Evolutionary conservation across 2,888 invertebrate genomes (phyloP), one percentile per base, ranked within the genome.

Genomic region (Chrysomela aeneicollis): DNA sequence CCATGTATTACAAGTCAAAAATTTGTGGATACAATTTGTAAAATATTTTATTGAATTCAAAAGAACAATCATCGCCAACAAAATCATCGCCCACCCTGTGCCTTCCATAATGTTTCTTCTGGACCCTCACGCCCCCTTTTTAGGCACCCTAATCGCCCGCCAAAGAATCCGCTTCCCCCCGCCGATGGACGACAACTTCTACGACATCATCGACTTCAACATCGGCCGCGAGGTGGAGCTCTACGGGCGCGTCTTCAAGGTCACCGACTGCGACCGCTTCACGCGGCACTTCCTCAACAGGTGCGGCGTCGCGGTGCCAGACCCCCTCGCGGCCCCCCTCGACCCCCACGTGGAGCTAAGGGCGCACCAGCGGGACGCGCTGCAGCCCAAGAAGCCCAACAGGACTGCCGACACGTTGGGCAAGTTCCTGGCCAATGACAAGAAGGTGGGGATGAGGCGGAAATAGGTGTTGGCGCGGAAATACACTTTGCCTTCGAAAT

Each of bases 191-290:
- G 88, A 90, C 69, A 87, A 91, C 63, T 94, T 91, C 78, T 92
- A 91, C 79, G 93, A 94, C 64, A 87, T 96, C 15, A 87, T 94
- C 17, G 95, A 97, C 82, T 86, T 97, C 42, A 97, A 97, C 79
- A 87, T 97, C 63, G 93, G 94, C 37, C 86, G 86, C 59, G 91
- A 93, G 77, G 88, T 95, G 10, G 88, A 89, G 61, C 88, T 97
- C 68, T 94, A 89, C 76, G 94, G 95, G 10, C 89, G 93, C 78
- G 87, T 89, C 8, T 95, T 87, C 78, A 89, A 92, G 85, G 90
- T 97, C 57, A 89, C 90, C 0, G 88, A 90, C 73, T 96, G 96
- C 79, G 97, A 97, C 79, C 87, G 88, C 71, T 97, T 95, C 78
- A 96, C 97, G 0, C 85, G 93, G 70, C 89, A 88, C 59, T 97